Percentiles rank a stretch among this genome's conserved stretches.
Conservation (phyloP, 2,797 vertebrate genomes). For the Eulemur albifrons region DNA sequence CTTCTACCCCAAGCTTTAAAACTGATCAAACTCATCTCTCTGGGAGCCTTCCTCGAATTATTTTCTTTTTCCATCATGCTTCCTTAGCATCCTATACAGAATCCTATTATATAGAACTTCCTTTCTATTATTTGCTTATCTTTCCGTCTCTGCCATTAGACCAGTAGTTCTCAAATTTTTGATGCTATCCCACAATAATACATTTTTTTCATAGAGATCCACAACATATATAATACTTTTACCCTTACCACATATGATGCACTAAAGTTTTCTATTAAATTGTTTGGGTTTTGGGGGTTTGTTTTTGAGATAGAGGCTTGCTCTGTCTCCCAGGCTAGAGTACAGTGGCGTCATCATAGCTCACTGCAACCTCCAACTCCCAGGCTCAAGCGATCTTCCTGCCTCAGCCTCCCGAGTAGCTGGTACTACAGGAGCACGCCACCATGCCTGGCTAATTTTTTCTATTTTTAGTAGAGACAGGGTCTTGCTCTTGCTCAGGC, state of each 20-base stretch:
- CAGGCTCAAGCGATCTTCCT: no score
- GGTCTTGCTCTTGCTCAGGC: no score
- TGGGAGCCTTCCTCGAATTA: neutral
- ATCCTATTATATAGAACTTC: neutral
- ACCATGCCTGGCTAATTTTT: no score
- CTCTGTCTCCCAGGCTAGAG: no score
- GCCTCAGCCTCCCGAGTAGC: no score
- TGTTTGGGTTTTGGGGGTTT: neutral
- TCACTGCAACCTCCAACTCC: no score
- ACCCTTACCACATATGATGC: neutral
- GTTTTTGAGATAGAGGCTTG: no score
- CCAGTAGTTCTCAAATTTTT: constrained; percentile 2
- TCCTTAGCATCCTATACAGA: neutral
- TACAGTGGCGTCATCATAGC: no score
- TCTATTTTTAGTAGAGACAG: no score
- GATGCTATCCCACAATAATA: neutral
- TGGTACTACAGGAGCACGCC: no score
- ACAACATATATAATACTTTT: neutral
- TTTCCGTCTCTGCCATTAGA: neutral
- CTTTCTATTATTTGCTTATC: constrained; percentile 2
- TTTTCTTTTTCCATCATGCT: neutral
- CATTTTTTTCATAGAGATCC: neutral
- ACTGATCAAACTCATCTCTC: neutral
- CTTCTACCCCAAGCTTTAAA: neutral
- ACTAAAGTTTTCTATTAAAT: neutral